These are phyloP conservation scores for Drosophila bocqueti DNA, from an alignment of 1,140 invertebrate species.

Conservation along the genomic window DNA sequence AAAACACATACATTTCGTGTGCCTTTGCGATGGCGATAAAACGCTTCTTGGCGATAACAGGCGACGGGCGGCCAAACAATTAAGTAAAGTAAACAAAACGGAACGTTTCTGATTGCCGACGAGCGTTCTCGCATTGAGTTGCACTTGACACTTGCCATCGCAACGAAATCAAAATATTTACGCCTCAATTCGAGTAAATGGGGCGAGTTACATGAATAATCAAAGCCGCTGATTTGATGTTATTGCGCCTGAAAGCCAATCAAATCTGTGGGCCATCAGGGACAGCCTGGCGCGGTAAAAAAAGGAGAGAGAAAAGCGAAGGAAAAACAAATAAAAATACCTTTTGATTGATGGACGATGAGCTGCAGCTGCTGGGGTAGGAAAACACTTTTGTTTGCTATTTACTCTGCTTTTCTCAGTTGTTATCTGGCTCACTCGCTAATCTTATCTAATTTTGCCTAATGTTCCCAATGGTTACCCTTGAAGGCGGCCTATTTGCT, in stretches of 20 bases:
- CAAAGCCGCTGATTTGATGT: constrained; percentile 43
- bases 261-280: constrained; percentile 34
- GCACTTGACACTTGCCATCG: constrained; percentile 44
- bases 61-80: constrained; percentile 24
- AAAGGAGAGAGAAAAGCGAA: not conserved
- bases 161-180: constrained; percentile 71
- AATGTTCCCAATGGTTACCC: constrained; percentile 4
- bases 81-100: constrained; percentile 35
- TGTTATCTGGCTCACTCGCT: constrained; percentile 4
- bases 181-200: constrained; percentile 58
- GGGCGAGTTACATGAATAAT: constrained; percentile 45
- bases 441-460: constrained; percentile 25
- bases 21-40: constrained; percentile 33
- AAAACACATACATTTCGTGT: constrained; percentile 6
- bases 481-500: not conserved
- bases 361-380: constrained; percentile 31
- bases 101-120: constrained; percentile 17
- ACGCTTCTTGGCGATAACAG: constrained; percentile 22
- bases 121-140: constrained; percentile 22
- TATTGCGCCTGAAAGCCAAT: constrained; percentile 67
- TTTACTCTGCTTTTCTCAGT: constrained; percentile 21
- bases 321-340: constrained; percentile 32
- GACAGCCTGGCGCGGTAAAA: not conserved
- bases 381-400: constrained; percentile 1
- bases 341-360: constrained; percentile 55